A percentile compares a stretch with the other conserved stretches of the same genome.
phyloP scores from a whole-genome alignment of 2,797 vertebrate genomes.

The Botia almorhae region DNA sequence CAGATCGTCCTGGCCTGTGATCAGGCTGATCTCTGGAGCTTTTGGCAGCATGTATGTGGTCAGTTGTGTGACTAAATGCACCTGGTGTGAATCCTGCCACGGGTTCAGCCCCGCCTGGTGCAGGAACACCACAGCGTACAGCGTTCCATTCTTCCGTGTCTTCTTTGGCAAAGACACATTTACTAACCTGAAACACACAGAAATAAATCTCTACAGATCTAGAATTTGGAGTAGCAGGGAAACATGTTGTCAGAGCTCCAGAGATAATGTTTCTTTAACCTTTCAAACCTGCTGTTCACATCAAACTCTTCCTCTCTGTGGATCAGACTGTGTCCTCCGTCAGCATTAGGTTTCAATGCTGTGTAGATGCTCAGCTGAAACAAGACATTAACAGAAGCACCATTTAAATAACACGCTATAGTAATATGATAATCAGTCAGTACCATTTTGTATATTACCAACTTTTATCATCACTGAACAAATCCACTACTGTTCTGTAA shows the following conservation, averaged over 20 bases:
- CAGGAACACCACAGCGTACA: slow-evolving; percentile 92
- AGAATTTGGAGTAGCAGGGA: too few relatives aligned
- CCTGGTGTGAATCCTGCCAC: slow-evolving; percentile 91
- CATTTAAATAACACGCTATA: too few relatives aligned
- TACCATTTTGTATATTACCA: too few relatives aligned
- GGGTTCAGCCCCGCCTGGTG: slow-evolving; percentile 89
- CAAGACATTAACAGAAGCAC: neutral
- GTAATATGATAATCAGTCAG: too few relatives aligned
- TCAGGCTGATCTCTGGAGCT: slow-evolving; percentile 90
- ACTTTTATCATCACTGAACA: too few relatives aligned
- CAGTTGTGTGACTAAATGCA: slow-evolving; percentile 90
- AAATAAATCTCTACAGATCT: neutral
- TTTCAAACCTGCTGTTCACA: slow-evolving; percentile 90
- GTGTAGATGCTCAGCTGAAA: slow-evolving; percentile 92
- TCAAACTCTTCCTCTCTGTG: slow-evolving; percentile 92
- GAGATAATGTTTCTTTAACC: slow-evolving; percentile 68
- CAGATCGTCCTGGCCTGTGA: slow-evolving; percentile 83
- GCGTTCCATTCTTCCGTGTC: slow-evolving; percentile 92
- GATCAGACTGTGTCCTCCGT: slow-evolving; percentile 90
- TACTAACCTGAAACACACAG: slow-evolving; percentile 75
- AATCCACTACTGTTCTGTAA: too few relatives aligned
- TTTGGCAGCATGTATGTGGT: slow-evolving; percentile 96
- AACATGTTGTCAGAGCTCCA: too few relatives aligned
- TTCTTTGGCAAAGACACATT: slow-evolving; percentile 96
- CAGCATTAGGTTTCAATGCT: slow-evolving; percentile 79